A percentile compares a stretch with the other conserved stretches of the same genome.
Evolutionary conservation across 2,797 vertebrate genomes (phyloP).

Genomic region (Simalia tracyae): DNA sequence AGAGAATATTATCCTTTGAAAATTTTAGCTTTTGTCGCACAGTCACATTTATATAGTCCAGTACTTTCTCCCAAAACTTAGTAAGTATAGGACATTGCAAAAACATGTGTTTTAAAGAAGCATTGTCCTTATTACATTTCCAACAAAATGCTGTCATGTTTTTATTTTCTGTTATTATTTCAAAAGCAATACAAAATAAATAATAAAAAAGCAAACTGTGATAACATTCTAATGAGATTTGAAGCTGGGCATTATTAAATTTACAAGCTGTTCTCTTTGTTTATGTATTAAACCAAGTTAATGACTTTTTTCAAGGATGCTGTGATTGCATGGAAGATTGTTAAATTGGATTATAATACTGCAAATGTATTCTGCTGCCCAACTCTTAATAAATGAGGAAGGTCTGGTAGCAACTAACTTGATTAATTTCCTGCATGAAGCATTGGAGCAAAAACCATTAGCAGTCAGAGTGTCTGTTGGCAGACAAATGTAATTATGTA

Average conservation of each 20-base stretch:
- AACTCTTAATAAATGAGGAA: conserved; percentile 28
- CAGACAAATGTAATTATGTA: neutral
- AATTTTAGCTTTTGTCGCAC: too few species aligned
- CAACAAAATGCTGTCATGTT: too few species aligned
- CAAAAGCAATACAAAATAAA: too few species aligned
- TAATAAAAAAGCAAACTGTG: neutral
- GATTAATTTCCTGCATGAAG: conserved; percentile 25
- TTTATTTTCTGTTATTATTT: too few species aligned
- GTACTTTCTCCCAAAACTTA: too few species aligned
- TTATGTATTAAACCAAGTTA: conserved; percentile 12
- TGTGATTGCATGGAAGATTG: neutral
- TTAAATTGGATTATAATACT: conserved; percentile 22
- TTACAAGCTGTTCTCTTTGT: conserved; percentile 13
- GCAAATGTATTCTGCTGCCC: conserved; percentile 6
- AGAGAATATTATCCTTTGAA: too few species aligned
- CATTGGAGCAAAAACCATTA: neutral
- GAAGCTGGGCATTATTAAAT: conserved; percentile 17
- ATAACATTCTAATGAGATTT: conserved; percentile 11
- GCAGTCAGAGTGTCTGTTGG: neutral
- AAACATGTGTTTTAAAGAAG: too few species aligned
- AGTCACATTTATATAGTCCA: too few species aligned
- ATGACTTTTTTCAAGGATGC: conserved; percentile 7
- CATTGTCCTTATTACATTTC: too few species aligned
- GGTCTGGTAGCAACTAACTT: conserved; percentile 20
- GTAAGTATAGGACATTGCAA: too few species aligned